Evolutionary conservation across 2,797 vertebrate species (phyloP).

Genomic region (Lacerta viridis): DNA sequence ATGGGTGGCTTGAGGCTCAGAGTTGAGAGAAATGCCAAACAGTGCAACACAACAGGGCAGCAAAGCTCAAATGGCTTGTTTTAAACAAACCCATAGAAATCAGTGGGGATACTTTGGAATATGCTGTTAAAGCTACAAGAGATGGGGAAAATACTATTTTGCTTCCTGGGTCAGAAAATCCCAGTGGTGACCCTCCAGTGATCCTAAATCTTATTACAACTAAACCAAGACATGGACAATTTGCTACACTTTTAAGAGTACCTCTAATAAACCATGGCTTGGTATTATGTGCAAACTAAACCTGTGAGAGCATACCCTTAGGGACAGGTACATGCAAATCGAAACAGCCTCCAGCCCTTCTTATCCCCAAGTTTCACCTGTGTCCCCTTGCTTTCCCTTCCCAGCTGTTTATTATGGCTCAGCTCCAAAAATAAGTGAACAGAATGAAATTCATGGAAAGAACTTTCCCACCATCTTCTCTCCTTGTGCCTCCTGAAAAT

Average conservation of each 20-base stretch:
- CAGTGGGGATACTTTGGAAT: neutral
- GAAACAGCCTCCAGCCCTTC: neutral
- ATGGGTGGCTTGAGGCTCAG: constrained; percentile 31
- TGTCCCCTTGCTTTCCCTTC: neutral
- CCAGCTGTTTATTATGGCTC: neutral
- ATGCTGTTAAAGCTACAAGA: neutral
- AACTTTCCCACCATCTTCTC: too few relatives aligned
- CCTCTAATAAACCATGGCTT: neutral
- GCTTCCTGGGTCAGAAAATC: neutral
- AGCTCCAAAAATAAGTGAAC: neutral
- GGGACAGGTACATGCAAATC: too few relatives aligned
- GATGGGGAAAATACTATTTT: neutral
- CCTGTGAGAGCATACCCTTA: too few relatives aligned
- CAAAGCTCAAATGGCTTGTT: neutral
- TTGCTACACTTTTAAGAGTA: neutral
- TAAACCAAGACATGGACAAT: neutral
- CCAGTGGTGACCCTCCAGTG: too few relatives aligned
- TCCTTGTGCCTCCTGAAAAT: too few relatives aligned
- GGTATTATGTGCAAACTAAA: too few relatives aligned
- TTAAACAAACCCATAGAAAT: neutral
- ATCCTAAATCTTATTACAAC: neutral
- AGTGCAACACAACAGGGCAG: neutral
- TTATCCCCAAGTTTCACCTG: neutral
- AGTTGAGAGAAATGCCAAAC: constrained; percentile 21
- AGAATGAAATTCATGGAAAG: neutral